Evolutionary conservation across 2,113 vertebrate species (phyloP).

Genomic region (Protomyctophum bolini): DNA sequence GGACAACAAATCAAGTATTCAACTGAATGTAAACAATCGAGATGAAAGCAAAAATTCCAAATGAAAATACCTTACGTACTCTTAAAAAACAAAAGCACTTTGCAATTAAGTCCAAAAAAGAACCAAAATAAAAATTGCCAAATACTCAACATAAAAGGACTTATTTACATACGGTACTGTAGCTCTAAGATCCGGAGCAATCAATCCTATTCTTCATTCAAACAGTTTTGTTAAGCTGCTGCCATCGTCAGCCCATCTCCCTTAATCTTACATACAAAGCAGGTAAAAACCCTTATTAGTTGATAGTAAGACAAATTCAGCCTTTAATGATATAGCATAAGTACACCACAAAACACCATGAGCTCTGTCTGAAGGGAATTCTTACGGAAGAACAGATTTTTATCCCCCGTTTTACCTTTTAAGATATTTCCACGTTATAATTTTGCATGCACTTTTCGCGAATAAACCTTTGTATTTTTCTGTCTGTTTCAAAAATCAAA

Average conservation of each 20-base stretch:
- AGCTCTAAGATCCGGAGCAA: constrained; percentile 93
- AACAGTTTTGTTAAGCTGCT: constrained; percentile 64
- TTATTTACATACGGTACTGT: constrained; percentile 87
- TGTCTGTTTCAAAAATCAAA: constrained; percentile 78
- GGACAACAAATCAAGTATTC: constrained; percentile 86
- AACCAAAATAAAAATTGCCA: constrained; percentile 65
- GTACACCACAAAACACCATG: constrained; percentile 95
- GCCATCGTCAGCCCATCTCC: constrained; percentile 54
- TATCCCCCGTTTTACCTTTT: constrained; percentile 80
- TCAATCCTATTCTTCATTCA: constrained; percentile 82
- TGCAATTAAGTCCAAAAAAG: constrained; percentile 81
- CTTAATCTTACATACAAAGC: constrained; percentile 70
- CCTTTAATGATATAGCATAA: constrained; percentile 88
- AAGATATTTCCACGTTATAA: constrained; percentile 71
- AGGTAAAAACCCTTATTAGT: constrained; percentile 81
- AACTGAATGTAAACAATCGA: constrained; percentile 83
- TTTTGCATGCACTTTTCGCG: constrained; percentile 80
- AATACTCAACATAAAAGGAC: constrained; percentile 83
- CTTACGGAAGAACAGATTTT: constrained; percentile 97
- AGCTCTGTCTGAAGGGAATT: constrained; percentile 93
- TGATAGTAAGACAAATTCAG: constrained; percentile 89
- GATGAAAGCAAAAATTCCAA: constrained; percentile 57
- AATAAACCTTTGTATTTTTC: constrained; percentile 76
- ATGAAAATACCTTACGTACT: constrained; percentile 82
- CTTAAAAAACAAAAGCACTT: constrained; percentile 82